A percentile compares a stretch with the other conserved stretches of the same genome.
phyloP scores from a whole-genome alignment of 2,797 vertebrate genomes.

The Trachops cirrhosus region DNA sequence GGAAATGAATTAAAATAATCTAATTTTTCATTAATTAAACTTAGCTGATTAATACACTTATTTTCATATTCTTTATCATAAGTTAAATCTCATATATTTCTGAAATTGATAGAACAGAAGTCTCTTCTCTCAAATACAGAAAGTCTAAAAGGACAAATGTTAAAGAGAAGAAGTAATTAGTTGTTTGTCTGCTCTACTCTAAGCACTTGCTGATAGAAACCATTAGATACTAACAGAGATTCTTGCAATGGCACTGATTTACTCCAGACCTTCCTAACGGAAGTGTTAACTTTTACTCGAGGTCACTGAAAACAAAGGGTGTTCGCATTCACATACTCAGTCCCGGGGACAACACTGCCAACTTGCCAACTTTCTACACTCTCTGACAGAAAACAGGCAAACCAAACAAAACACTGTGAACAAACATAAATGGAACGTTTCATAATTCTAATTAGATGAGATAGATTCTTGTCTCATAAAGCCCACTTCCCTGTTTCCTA shows the following conservation, averaged over 20 bases:
- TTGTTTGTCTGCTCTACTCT: not conserved
- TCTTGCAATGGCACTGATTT: not conserved
- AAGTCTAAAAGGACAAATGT: not conserved
- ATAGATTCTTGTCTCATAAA: slow-evolving; percentile 30
- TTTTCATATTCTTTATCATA: not conserved
- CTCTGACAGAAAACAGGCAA: slow-evolving; percentile 38
- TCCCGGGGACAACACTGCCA: not conserved
- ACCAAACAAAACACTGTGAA: slow-evolving; percentile 40
- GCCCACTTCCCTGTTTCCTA: slow-evolving; percentile 35
- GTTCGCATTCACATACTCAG: not conserved
- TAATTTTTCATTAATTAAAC: not conserved
- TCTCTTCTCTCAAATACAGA: not conserved
- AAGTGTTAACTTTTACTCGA: not conserved
- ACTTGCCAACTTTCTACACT: slow-evolving; percentile 25
- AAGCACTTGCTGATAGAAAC: not conserved
- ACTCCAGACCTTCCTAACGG: not conserved
- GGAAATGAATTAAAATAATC: not conserved
- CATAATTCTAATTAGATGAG: slow-evolving; percentile 13
- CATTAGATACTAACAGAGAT: not conserved
- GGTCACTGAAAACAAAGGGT: slow-evolving; percentile 4
- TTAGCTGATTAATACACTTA: not conserved
- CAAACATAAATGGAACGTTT: slow-evolving; percentile 47
- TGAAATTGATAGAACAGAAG: not conserved
- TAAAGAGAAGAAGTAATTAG: not conserved
- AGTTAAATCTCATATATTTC: not conserved